These are phyloP conservation scores for Protodeltote pygarga DNA, from an alignment of 2,888 invertebrate species.

Conservation along the genomic window DNA sequence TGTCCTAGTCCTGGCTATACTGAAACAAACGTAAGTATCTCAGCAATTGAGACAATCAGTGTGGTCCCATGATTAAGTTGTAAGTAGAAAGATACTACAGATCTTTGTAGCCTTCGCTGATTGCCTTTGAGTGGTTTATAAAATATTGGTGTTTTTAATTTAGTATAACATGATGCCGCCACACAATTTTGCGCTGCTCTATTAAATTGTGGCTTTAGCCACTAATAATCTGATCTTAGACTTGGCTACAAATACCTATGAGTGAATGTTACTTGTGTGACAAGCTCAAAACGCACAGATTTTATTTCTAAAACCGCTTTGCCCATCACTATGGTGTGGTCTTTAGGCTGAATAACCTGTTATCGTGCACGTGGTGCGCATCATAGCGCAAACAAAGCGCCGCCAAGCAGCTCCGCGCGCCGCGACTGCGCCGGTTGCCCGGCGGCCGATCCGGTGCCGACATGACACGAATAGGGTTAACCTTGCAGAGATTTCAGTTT, in stretches of 20 bases:
- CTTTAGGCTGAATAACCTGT: slow-evolving; percentile 75
- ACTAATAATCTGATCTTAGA: too few relatives aligned
- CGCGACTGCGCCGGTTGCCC: slow-evolving; percentile 42
- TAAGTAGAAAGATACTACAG: too few relatives aligned
- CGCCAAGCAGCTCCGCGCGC: slow-evolving; percentile 27
- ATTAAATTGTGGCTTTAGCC: too few relatives aligned
- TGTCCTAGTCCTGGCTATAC: slow-evolving; percentile 23
- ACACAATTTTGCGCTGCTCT: too few relatives aligned
- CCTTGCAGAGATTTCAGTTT: background rate
- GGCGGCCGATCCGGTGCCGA: slow-evolving; percentile 30
- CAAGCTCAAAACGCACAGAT: too few relatives aligned
- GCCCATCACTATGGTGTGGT: slow-evolving; percentile 31
- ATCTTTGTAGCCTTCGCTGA: too few relatives aligned
- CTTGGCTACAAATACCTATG: too few relatives aligned
- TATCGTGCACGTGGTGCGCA: slow-evolving; percentile 74
- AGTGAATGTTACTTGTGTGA: too few relatives aligned
- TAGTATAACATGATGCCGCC: too few relatives aligned
- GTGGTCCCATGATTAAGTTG: slow-evolving; percentile 33
- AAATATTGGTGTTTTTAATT: too few relatives aligned
- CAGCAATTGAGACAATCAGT: slow-evolving; percentile 42
- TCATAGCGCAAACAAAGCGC: slow-evolving; percentile 61
- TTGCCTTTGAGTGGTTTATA: too few relatives aligned
- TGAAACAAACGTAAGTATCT: slow-evolving; percentile 40
- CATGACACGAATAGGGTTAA: slow-evolving; percentile 32
- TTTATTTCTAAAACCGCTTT: slow-evolving; percentile 31